phyloP scores from a whole-genome alignment of 2,113 vertebrate species.

The Argyrosomus japonicus region DNA sequence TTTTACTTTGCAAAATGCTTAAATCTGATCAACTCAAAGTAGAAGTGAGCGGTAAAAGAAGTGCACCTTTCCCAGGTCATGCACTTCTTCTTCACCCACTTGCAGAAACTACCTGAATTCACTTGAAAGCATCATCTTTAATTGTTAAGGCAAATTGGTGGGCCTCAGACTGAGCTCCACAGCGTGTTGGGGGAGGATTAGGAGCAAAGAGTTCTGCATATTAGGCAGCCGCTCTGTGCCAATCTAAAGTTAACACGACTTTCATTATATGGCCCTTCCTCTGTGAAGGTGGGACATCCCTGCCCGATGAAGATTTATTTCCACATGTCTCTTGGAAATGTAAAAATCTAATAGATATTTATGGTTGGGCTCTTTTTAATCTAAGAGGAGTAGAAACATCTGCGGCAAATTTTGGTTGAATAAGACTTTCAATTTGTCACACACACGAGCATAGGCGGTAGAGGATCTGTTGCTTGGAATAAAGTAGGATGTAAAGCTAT shows the following conservation, averaged over 20 bases:
- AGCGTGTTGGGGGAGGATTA: not conserved
- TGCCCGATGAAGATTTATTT: conserved; percentile 75
- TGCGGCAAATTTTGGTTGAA: conserved; percentile 67
- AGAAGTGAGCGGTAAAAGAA: not conserved
- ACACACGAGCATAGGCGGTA: conserved; percentile 42
- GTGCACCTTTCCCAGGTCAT: not conserved
- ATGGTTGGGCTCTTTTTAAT: conserved; percentile 82
- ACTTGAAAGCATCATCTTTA: conserved; percentile 22
- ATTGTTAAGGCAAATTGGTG: conserved; percentile 19
- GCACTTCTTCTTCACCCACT: not conserved
- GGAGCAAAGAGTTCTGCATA: conserved; percentile 43
- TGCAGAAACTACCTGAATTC: conserved; percentile 8
- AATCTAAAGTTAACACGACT: conserved; percentile 65
- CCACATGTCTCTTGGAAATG: conserved; percentile 58
- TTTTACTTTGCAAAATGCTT: not conserved
- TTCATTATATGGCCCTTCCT: conserved; percentile 58
- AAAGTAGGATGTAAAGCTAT: conserved; percentile 30
- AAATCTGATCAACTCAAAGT: not conserved
- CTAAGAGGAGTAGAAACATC: conserved; percentile 70
- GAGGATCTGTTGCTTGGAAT: conserved; percentile 28
- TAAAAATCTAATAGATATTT: conserved; percentile 81
- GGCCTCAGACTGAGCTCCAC: not conserved
- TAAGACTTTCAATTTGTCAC: conserved; percentile 77
- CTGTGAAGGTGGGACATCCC: conserved; percentile 65
- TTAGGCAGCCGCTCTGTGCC: conserved; percentile 55